Evolutionary conservation across 2,888 invertebrate species (phyloP), one percentile per base, ranked within the genome.

Genomic region (Glaucopsyche alexis): DNA sequence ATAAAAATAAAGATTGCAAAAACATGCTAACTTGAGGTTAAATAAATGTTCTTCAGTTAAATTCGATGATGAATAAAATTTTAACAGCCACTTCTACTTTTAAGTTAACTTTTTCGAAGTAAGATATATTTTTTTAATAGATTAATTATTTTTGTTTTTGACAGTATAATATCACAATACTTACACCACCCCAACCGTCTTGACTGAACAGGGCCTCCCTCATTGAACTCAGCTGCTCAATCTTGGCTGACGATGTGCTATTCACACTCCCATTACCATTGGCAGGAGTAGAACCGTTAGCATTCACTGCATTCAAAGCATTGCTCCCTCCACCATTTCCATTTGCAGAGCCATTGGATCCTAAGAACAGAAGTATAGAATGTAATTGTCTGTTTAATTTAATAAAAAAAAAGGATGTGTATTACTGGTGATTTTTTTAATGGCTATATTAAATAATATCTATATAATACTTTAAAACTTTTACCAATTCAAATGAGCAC

Each of bases 171-270:
- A 70, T 70, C 6, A 29, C 13, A 50, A 52, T 38, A 71, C 96
- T 95, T 94, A 96, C 96, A 80, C 97, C 97, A 77, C 98, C 98
- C 98, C 98, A 98, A 79, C 98, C 98, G 86, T 98, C 98, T 85
- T 96, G 97, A 87, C 97, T 96, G 86, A 97, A 98, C 75, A 98
- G 94, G 72, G 97, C 97, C 88, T 98, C 98, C 77, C 98, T 94
- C 97, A 98, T 97, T 76, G 96, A 97, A 88, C 96, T 97, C 77
- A 98, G 94, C 89, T 97, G 97, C 91, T 98, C 97, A 79, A 98
- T 94, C 90, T 97, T 97, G 74, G 97, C 96, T 76, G 96, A 95
- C 80, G 94, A 95, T 77, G 95, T 94, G 80, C 93, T 94, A 79
- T 93, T 94, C 81, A 92, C 90, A 79, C 86, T 90, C 75, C 93